Percentiles rank a stretch among this genome's conserved stretches.
Conservation (phyloP, 2,797 vertebrate genomes). For the Centropyge bicolor region DNA sequence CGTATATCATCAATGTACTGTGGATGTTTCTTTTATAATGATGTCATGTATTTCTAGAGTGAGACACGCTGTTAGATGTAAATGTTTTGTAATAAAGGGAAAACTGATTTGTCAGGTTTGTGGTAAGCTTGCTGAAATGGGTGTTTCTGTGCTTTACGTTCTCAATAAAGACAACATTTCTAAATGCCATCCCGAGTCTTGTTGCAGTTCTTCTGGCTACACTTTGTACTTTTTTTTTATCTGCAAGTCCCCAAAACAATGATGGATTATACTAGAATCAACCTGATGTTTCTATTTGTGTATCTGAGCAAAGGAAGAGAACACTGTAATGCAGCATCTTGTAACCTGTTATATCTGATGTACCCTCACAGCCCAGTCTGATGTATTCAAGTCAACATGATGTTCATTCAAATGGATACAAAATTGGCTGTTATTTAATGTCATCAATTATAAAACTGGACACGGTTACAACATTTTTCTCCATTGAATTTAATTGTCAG, state of each 20-base stretch:
- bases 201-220: slow-evolving; percentile 12
- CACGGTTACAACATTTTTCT: background rate
- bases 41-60: slow-evolving; percentile 45
- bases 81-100: slow-evolving; percentile 61
- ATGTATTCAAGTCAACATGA: background rate
- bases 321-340: background rate
- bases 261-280: background rate
- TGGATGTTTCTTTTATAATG: slow-evolving; percentile 61
- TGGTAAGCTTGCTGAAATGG: slow-evolving; percentile 48
- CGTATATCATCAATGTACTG: slow-evolving; percentile 31
- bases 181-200: slow-evolving; percentile 44
- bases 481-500: background rate
- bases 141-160: slow-evolving; percentile 71
- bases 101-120: slow-evolving; percentile 39
- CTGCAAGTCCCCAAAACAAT: background rate
- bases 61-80: slow-evolving; percentile 56
- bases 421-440: background rate
- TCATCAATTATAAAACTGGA: background rate
- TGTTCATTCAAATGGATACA: background rate
- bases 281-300: background rate
- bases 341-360: background rate
- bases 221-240: background rate
- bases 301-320: background rate
- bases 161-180: slow-evolving; percentile 77
- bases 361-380: background rate